Evolutionary conservation across 2,888 invertebrate species (phyloP), one percentile per base, ranked within the genome.

Genomic region (Gymnocheta viridis): DNA sequence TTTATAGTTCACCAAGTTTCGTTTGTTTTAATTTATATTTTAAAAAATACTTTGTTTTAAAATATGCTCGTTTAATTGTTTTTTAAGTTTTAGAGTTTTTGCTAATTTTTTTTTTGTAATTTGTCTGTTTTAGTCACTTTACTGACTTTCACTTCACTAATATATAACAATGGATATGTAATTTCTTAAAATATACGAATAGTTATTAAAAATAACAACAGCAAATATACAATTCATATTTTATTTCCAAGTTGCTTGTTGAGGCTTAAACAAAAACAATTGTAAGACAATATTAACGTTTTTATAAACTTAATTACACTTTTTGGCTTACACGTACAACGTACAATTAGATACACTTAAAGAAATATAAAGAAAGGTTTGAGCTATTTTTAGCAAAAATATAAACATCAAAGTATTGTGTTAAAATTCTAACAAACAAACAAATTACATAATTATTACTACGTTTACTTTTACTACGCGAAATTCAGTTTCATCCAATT

Each of bases 131-230:
- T 17, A 9, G 27, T 38, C 29, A 60, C 58, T 19, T 19, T 17
- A 38, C 12, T 19, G 17, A 80, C 83, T 83, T 80, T 83, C 83
- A 60, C 83, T 70, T 19, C 49, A 73, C 29, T 58, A 41, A 14
- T 47, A 70, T 41, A 29, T 0, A 44, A 17, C 29, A 4, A n/a
- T 19, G 64, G 12, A 47, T n/a, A 60, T 14, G 17, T n/a, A 56
- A 64, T 58, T 72, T 12, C 51, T n/a, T 22, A 41, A 19, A 27
- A 35, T 17, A 14, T n/a, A n/a, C n/a, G n/a, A n/a, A n/a, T n/a
- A 32, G 22, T 32, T 29, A 54, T 44, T 47, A 54, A 72, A 62
- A 29, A 51, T 67, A 29, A 12, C 44, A 41, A 62, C 29, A 64
- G 27, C 29, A 69, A 19, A 14, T 47, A 64, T 54, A 74, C 17